phyloP scores from a whole-genome alignment of 2,113 vertebrate species.

The Aptenodytes forsteri region DNA sequence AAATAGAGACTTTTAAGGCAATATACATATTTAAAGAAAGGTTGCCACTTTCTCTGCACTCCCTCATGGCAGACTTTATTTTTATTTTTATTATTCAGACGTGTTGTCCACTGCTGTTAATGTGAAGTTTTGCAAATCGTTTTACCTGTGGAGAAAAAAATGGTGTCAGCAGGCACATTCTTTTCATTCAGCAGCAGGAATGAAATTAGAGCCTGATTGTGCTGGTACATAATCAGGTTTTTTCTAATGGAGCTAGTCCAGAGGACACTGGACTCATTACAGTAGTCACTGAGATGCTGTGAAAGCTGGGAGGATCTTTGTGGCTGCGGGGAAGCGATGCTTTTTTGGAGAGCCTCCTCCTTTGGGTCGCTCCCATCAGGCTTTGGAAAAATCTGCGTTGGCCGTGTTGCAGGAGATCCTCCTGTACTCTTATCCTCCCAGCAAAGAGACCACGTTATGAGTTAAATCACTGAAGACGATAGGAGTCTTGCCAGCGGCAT shows the following conservation, averaged over 20 bases:
- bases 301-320: not conserved
- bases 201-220: not conserved
- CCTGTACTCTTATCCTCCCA: not conserved
- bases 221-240: not conserved
- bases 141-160: not conserved
- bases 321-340: not conserved
- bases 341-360: not conserved
- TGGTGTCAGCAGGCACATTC: not conserved
- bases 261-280: rapidly evolving
- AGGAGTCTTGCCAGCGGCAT: not conserved
- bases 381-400: not conserved
- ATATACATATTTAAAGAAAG: not conserved
- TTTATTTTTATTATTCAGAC: not conserved
- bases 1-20: not conserved
- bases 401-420: not conserved
- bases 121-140: not conserved
- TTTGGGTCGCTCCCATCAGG: not conserved
- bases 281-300: not conserved
- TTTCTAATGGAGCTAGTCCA: not conserved
- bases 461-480: rapidly evolving
- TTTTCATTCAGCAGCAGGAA: not conserved
- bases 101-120: not conserved
- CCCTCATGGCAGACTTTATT: not conserved
- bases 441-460: not conserved
- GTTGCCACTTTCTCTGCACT: not conserved